Evolutionary conservation across 2,888 invertebrate species (phyloP).

Genomic region (Eilema caniola): DNA sequence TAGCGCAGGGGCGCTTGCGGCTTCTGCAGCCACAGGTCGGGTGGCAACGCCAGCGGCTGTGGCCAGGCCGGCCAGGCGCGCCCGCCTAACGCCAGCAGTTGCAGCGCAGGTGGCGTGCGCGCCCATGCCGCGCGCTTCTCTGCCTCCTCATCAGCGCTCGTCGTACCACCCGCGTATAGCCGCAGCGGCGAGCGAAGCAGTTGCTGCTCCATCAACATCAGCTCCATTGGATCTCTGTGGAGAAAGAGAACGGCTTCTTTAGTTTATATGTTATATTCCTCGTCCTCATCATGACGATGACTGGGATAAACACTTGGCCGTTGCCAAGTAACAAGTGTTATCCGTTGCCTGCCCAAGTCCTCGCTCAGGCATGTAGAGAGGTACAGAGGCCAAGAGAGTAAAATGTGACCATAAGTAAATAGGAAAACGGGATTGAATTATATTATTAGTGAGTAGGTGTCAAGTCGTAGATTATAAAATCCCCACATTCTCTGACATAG

Average conservation of each 20-base stretch:
- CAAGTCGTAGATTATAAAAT: not conserved
- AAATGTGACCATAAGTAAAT: not conserved
- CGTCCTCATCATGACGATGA: not conserved
- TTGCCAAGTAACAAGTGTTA: not conserved
- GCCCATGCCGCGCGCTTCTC: conserved; percentile 87
- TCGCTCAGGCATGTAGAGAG: not conserved
- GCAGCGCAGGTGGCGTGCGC: conserved; percentile 81
- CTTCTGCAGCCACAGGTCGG: conserved; percentile 97
- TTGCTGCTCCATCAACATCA: conserved; percentile 93
- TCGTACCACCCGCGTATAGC: conserved; percentile 89
- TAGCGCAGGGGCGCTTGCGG: conserved; percentile 88
- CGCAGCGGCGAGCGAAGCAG: conserved; percentile 89
- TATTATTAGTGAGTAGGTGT: not conserved
- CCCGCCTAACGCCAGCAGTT: conserved; percentile 85
- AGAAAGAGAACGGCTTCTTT: conserved; percentile 41
- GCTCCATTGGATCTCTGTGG: conserved; percentile 93
- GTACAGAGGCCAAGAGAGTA: not conserved
- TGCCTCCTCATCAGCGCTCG: conserved; percentile 86
- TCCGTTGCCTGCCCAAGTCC: not conserved
- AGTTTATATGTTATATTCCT: not conserved
- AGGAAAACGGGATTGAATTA: not conserved
- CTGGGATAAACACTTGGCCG: not conserved
- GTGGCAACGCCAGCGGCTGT: conserved; percentile 94
- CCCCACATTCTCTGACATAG: not conserved
- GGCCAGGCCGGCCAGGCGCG: conserved; percentile 95